Percentiles rank a stretch among this genome's conserved stretches.
Evolutionary conservation across 2,888 invertebrate genomes (phyloP).

Genomic region (Acleris sparsana): DNA sequence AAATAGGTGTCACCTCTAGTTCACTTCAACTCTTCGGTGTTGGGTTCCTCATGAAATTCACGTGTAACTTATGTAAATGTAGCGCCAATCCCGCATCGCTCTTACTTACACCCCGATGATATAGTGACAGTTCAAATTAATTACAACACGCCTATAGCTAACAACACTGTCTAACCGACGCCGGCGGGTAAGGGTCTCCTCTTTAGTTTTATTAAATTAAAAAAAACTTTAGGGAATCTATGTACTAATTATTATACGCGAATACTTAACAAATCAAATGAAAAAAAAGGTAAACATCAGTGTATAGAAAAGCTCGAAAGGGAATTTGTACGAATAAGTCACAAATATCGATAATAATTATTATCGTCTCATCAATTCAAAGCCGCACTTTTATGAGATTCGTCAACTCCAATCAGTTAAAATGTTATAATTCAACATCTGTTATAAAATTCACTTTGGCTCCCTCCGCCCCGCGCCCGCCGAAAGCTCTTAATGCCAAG

Average conservation of each 20-base stretch:
- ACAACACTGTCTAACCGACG: not conserved
- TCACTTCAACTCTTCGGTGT: constrained; percentile 41
- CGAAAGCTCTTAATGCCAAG: constrained; percentile 82
- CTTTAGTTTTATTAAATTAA: not conserved
- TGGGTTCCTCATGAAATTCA: constrained; percentile 44
- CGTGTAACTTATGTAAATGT: constrained; percentile 62
- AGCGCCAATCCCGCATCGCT: constrained; percentile 48
- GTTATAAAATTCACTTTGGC: constrained; percentile 82
- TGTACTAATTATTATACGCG: no score
- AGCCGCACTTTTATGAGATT: constrained; percentile 34
- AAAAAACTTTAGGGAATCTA: not conserved
- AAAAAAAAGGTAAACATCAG: no score
- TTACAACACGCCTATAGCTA: constrained; percentile 40
- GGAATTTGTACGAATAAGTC: not conserved
- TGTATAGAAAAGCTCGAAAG: no score
- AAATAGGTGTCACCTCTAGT: constrained; percentile 14
- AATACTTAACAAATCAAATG: no score
- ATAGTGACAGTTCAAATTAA: constrained; percentile 50
- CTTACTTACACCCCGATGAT: constrained; percentile 49
- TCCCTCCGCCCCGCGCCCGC: constrained; percentile 57
- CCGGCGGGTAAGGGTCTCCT: not conserved
- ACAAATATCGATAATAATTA: constrained; percentile 9
- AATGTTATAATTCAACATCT: constrained; percentile 51
- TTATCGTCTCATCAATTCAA: constrained; percentile 39
- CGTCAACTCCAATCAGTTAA: constrained; percentile 40